Percentiles rank a stretch among this genome's conserved stretches.
phyloP scores from a whole-genome alignment of 2,113 vertebrate species.

The Caranx melampygus region DNA sequence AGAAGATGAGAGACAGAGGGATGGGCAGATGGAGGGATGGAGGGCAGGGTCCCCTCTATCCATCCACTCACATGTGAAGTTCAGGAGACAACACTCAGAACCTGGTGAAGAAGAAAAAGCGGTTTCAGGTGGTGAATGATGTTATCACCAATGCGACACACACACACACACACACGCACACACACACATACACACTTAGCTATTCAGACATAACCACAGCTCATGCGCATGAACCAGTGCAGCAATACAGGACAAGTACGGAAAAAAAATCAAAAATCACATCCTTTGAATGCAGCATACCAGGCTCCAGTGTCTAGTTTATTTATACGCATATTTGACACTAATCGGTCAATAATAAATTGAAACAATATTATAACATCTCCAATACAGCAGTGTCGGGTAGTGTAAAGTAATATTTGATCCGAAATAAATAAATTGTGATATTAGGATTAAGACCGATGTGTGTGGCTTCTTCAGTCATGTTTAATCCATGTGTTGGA shows the following conservation, averaged over 20 bases:
- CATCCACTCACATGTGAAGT: slow-evolving; percentile 39
- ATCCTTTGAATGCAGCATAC: background rate
- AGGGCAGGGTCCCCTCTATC: slow-evolving; percentile 33
- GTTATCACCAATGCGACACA: slow-evolving; percentile 25
- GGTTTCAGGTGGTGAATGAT: slow-evolving; percentile 40
- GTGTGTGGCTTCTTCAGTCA: background rate
- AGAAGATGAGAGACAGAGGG: slow-evolving; percentile 42
- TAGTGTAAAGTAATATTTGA: background rate
- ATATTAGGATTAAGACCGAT: background rate
- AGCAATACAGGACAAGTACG: slow-evolving; percentile 5
- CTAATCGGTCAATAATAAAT: background rate
- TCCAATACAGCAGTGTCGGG: background rate
- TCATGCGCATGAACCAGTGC: slow-evolving; percentile 5
- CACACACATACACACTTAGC: slow-evolving; percentile 15
- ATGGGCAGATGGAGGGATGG: slow-evolving; percentile 45
- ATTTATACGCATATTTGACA: background rate
- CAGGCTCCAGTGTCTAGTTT: background rate
- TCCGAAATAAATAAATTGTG: background rate
- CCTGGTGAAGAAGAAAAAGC: slow-evolving; percentile 9
- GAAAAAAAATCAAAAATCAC: background rate
- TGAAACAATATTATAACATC: background rate
- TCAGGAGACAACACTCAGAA: slow-evolving; percentile 16
- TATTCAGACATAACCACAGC: slow-evolving; percentile 23
- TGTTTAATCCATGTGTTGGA: background rate
- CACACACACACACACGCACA: slow-evolving; percentile 18